phyloP scores from a whole-genome alignment of 2,888 invertebrate genomes.

The Pardosa pseudoannulata region DNA sequence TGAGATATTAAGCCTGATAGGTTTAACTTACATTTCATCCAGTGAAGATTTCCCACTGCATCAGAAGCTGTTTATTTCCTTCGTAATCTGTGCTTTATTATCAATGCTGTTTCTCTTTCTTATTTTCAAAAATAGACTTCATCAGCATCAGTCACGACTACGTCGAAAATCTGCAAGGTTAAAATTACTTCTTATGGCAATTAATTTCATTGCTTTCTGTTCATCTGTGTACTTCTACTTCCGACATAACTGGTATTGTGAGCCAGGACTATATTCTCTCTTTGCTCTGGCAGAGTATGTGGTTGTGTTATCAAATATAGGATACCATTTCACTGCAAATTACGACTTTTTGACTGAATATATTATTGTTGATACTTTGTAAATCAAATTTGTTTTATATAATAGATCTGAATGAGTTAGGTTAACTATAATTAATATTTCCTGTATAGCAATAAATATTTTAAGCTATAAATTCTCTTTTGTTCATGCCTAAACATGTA shows the following conservation, averaged over 20 bases:
- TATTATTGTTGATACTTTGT: slow-evolving; percentile 38
- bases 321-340: slow-evolving; percentile 91
- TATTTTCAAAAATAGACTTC: slow-evolving; percentile 77
- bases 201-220: slow-evolving; percentile 86
- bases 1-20: slow-evolving; percentile 90
- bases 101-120: slow-evolving; percentile 91
- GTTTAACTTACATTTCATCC: slow-evolving; percentile 93
- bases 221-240: slow-evolving; percentile 91
- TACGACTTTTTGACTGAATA: slow-evolving; percentile 83
- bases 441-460: too few species aligned
- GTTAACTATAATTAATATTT: too few species aligned
- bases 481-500: too few species aligned
- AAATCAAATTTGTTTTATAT: not conserved
- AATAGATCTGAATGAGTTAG: too few species aligned
- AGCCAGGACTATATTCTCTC: slow-evolving; percentile 92
- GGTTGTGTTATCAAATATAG: slow-evolving; percentile 95
- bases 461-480: too few species aligned
- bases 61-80: slow-evolving; percentile 91
- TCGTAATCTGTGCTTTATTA: slow-evolving; percentile 88
- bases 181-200: slow-evolving; percentile 86
- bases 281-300: slow-evolving; percentile 95
- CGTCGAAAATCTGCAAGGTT: slow-evolving; percentile 85
- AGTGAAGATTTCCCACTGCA: slow-evolving; percentile 89
- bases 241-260: slow-evolving; percentile 93
- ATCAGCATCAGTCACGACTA: slow-evolving; percentile 13